phyloP scores from a whole-genome alignment of 1,140 invertebrate species.

The Tachypleus tridentatus region DNA sequence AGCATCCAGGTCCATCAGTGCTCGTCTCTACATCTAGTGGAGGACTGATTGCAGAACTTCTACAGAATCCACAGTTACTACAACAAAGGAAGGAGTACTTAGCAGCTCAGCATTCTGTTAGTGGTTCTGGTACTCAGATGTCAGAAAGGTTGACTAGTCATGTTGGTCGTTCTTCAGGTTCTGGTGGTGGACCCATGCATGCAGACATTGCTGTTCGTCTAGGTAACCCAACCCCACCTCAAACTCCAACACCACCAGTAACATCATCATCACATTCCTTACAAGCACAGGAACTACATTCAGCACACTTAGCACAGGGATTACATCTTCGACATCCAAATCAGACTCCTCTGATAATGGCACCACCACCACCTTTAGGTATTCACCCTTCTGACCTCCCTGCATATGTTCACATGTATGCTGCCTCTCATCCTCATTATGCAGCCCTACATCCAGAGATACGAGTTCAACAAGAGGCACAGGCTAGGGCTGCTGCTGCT shows the following conservation, averaged over 20 bases:
- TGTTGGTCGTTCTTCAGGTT: too few relatives aligned
- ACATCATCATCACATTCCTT: constrained; percentile 6
- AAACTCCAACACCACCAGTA: constrained; percentile 19
- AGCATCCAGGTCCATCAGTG: too few relatives aligned
- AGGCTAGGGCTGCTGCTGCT: constrained; percentile 12
- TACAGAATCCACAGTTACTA: constrained; percentile 28
- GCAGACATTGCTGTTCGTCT: background rate
- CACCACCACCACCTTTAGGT: constrained; percentile 4
- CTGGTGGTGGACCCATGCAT: too few relatives aligned
- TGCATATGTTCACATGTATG: constrained; percentile 10
- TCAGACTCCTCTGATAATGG: constrained; percentile 13
- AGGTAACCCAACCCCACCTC: constrained; percentile 19
- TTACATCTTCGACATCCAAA: constrained; percentile 18
- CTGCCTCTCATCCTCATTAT: constrained; percentile 17
- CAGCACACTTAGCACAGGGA: constrained; percentile 2
- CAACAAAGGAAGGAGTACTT: constrained; percentile 22
- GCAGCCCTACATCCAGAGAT: constrained; percentile 15
- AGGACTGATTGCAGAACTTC: constrained; percentile 32
- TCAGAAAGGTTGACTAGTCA: too few relatives aligned
- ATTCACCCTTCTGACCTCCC: constrained; percentile 14
- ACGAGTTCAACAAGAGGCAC: constrained; percentile 21
- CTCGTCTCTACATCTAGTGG: constrained; percentile 1
- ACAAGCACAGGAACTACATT: constrained; percentile 10
- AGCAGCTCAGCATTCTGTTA: constrained; percentile 7
- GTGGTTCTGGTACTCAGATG: too few relatives aligned